phyloP scores from a whole-genome alignment of 2,113 vertebrate species.

The Pelodiscus sinensis region DNA sequence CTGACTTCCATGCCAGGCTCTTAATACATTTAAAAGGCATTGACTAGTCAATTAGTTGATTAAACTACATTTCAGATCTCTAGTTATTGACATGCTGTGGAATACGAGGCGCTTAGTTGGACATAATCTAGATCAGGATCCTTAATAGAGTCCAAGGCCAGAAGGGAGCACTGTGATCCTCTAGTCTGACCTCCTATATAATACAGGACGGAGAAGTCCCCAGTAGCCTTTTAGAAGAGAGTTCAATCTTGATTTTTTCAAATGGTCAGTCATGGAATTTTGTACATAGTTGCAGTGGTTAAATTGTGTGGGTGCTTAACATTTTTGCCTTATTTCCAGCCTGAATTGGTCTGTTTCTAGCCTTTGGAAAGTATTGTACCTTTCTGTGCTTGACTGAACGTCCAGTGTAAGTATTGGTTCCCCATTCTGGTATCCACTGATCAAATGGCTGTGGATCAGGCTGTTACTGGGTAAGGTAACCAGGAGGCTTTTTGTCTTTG shows the following conservation, averaged over 20 bases:
- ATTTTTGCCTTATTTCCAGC: background rate
- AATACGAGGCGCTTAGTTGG: background rate
- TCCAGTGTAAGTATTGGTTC: background rate
- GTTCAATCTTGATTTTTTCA: background rate
- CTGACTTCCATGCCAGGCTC: no score
- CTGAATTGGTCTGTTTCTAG: background rate
- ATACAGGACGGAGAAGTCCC: no score
- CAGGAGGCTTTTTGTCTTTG: background rate
- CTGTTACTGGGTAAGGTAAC: background rate
- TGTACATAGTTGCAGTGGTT: background rate
- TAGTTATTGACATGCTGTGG: background rate
- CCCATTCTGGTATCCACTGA: background rate
- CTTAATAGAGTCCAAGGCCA: background rate
- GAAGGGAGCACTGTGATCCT: background rate
- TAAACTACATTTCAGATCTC: no score
- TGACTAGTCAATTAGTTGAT: no score
- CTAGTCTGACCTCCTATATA: background rate
- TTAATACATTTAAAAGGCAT: no score
- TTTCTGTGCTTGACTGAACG: background rate
- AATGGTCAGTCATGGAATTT: background rate
- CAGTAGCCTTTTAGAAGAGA: background rate
- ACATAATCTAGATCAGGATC: no score
- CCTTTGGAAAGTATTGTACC: background rate
- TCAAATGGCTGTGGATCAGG: background rate
- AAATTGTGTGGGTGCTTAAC: background rate